Base-by-base conservation (phyloP, 2,888 invertebrate species). In the Drosophila macrospina region DNA sequence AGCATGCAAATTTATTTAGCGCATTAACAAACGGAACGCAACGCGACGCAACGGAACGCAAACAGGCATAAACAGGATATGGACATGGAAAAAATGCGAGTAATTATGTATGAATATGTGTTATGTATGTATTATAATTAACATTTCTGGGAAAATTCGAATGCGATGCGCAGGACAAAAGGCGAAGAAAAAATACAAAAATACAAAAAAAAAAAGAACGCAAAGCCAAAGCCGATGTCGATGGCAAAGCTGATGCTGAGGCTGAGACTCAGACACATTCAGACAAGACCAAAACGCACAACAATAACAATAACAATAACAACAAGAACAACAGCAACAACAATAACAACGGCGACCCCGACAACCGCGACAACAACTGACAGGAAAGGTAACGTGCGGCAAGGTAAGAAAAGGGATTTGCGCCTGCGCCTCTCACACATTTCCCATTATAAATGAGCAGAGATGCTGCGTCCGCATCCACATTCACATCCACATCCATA, bases 71-170 rank as follows among this genome's bases (percentile, higher is more conserved):
- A 83, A 88, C 82, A 83, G 82, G 82, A 83, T 83, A 83, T 86
- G 84, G 73, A 66, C 69, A 57, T 69, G 78, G 65, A 73, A 81
- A 69, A 74, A 76, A 81, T 71, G 85, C 72, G 82, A 81, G 72
- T 81, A 78, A 81, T 81, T 81, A 86, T 79, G 76, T 87, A 74
- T 85, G 85, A 87, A 78, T 81, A 85, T 85, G 79, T 87, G 86
- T 82, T 85, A 79, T 74, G 57, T 74, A 52, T 74, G 86, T 87
- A 89, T 89, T 85, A 89, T 90, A 89, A 90, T 90, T 90, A 88
- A 90, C 88, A 90, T 80, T 90, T 90, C 91, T 90, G 90, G 86
- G 91, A 90, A 90, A 89, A 89, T 80, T 81, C 80, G 78, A 89
- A 88, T 86, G 88, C 78, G 82, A 87, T 80, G 88, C 77, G 88